Base-by-base conservation (phyloP, 35 echinoderm and acorn worm species). In the Eucidaris tribuloides region DNA sequence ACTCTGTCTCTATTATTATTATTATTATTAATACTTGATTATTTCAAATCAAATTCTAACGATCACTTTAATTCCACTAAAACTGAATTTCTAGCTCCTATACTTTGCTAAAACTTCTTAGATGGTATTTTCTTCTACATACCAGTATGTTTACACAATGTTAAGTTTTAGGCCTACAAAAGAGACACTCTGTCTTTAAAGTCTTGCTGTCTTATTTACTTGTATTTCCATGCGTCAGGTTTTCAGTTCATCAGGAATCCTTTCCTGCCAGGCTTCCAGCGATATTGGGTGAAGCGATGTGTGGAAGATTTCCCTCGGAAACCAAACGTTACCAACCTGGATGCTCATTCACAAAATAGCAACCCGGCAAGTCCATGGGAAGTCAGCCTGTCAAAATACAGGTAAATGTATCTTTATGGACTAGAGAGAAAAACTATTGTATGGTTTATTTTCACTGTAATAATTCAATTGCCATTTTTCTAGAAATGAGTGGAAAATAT, bases 241-340 rank as follows among this genome's bases (percentile, higher is more conserved):
- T 89, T 97, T 63, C 88, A 92, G 7, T 92, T 85, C 83, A 89
- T 97, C 63, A 46, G 80, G 33, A 92, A 97, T 72, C 89, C 94
- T 22, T 97, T 97, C 56, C 68, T 74, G 49, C 44, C 57, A 49
- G 90, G 86, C 15, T 77, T 71, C 46, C 94, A 97, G 65, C 81
- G 86, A 58, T 97, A 89, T 56, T 97, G 89, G 94, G 84, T 97
- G 13, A 97, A 86, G 58, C 77, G 90, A 56, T 86, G 91, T 41
- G 43, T 97, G 23, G 42, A 87, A 71, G 94, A 97, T 45, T 83
- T 80, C 65, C 88, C 94, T 18, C 61, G 80, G n/a, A 92, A 88
- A 23, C 81, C 94, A 58, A 97, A 92, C 32, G 87, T 89, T 29
- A 63, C 82, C 19, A 97, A 97, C 43, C 42, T 97, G 38, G 78